Base-by-base conservation (phyloP, 2,888 invertebrate species). In the Erpobdella octoculata region DNA sequence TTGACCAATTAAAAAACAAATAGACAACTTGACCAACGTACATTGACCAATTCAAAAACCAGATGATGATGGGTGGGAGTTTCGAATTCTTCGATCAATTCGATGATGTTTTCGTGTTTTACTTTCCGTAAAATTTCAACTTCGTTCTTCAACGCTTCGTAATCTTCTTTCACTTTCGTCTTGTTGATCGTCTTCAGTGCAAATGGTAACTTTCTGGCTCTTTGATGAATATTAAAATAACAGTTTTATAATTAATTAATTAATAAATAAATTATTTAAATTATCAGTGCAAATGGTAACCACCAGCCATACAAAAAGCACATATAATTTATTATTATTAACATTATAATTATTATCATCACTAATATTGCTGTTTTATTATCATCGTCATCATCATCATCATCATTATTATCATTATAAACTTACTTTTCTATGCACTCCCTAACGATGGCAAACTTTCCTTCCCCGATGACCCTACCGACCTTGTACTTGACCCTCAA, bases 101-200 rank as follows among this genome's bases (percentile, higher is more conserved):
- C 89, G 78, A 98, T 93, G 78, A 98, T 94, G 83, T 96, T 91
- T 28, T 92, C 90, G 86, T 97, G 95, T 79, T 89, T 89, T 68
- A 97, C 88, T 83, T 90, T 89, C 78, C 91, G 87, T 84, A 98
- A 88, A 75, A 98, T 94, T 73, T 91, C 88, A n/a, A 94, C 91
- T 87, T 94, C 91, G 78, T 88, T 89, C 75, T 89, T 89, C 69
- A 91, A 87, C 87, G 91, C 89, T 73, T 88, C 87, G 79, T 89
- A 88, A 85, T 81, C 74, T 1, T 95, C 95, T 83, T 90, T 89
- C 83, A 35, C 33, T 35, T 92, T 93, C 73, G 90, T 89, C 84
- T 95, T 96, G 84, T 94, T 93, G 78, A 97, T 95, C 74, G 96
- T 90, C 88, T 97, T 97, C 78, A 97, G 86, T 33, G 97, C 96